Evolutionary conservation across 2,888 invertebrate species (phyloP).

Genomic region (Gastrophysa polygoni): DNA sequence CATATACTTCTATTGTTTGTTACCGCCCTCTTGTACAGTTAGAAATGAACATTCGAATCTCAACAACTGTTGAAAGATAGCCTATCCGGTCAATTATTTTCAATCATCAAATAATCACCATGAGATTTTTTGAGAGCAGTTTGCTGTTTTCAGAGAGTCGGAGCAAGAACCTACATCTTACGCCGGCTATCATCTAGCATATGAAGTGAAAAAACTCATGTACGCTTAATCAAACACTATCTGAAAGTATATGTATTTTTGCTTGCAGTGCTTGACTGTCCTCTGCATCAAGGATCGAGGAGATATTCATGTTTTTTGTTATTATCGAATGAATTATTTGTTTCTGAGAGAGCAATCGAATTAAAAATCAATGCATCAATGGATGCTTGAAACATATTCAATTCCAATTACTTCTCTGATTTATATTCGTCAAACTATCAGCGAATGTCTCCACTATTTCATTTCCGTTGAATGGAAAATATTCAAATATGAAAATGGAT

Average conservation of each 20-base stretch:
- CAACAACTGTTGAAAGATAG: too few relatives aligned
- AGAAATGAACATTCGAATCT: too few relatives aligned
- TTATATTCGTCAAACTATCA: too few relatives aligned
- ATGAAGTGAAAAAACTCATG: conserved; percentile 99
- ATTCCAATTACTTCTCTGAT: too few relatives aligned
- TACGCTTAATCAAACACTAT: conserved; percentile 72
- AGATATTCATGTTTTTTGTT: neutral
- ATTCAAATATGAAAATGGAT: too few relatives aligned
- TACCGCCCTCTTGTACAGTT: too few relatives aligned
- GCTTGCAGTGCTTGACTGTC: conserved; percentile 48
- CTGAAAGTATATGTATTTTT: conserved; percentile 45
- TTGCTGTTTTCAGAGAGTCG: conserved; percentile 84
- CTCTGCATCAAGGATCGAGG: conserved; percentile 16
- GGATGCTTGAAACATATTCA: too few relatives aligned
- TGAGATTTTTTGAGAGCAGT: conserved; percentile 44
- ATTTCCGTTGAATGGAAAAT: too few relatives aligned
- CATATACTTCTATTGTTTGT: too few relatives aligned
- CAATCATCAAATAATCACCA: too few relatives aligned
- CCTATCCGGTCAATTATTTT: too few relatives aligned
- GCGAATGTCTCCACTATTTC: too few relatives aligned
- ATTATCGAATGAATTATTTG: neutral
- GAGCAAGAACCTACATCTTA: conserved; percentile 91
- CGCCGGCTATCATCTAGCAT: conserved; percentile 98
- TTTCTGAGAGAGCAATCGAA: neutral
- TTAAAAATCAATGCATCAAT: neutral